Base-by-base conservation (phyloP, 2,888 invertebrate genomes). In the Dioctria rufipes region DNA sequence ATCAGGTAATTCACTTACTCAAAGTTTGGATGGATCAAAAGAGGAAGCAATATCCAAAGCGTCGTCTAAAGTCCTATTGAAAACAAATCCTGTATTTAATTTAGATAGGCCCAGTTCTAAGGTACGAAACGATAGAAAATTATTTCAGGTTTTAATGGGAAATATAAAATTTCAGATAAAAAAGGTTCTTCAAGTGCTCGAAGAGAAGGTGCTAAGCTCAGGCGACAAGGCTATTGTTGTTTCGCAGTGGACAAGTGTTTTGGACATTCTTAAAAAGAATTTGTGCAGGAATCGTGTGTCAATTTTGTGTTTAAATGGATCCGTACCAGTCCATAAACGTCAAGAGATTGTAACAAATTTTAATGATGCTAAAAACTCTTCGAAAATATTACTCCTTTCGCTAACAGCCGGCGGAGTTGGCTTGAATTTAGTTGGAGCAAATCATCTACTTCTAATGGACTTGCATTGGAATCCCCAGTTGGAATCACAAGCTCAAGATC, bases 381-480 rank as follows among this genome's bases (percentile, higher is more conserved):
- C 92, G 63, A 90, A 91, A 89, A 90, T 95, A 81, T 90, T 98
- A 88, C 89, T 99, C 61, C 90, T 99, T 0, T 98, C 98, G 0
- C 90, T 98, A 43, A 95, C 95, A 81, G 98, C 98, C 61, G 98
- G 98, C 67, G 98, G 98, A 42, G 97, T 98, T 13, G 98, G 98
- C 0, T 90, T 99, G 11, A 98, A 99, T 91, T 91, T 98, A 78
- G 92, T 95, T 80, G 98, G 98, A 3, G 98, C 94, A 0, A 98
- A 96, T 90, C 96, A 98, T 88, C 91, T 99, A 67, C 91, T 98
- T 46, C 90, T 99, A 49, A 88, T 97, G 39, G 98, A 99, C 90
- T 92, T 97, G 78, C 98, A 98, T 89, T 99, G 98, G 97, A 99
- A 98, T 91, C 98, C 98, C 0, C 98, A 98, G 86, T 89, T 98